Evolutionary conservation across 2,888 invertebrate genomes (phyloP).

Genomic region (Andrena flavipes): DNA sequence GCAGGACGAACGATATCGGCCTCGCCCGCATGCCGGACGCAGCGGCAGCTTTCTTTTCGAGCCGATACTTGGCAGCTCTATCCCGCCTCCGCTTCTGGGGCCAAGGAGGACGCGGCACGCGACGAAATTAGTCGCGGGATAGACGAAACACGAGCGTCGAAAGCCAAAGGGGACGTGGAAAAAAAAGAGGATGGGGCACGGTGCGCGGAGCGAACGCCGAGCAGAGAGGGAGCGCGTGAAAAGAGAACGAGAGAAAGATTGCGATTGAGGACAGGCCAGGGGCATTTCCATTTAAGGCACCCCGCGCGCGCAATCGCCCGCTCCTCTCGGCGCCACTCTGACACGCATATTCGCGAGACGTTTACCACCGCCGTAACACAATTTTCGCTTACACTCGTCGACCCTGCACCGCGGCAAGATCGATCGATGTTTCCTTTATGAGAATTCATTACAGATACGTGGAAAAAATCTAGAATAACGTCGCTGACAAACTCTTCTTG

Average conservation of each 20-base stretch:
- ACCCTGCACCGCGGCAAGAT: background rate
- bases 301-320: constrained; percentile 45
- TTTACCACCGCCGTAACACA: constrained; percentile 24
- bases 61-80: background rate
- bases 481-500: too few relatives aligned
- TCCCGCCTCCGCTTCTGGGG: background rate
- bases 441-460: background rate
- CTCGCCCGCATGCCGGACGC: too few relatives aligned
- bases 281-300: constrained; percentile 71
- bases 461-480: background rate
- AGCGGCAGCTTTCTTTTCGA: background rate
- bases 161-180: background rate
- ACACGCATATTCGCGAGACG: constrained; percentile 48
- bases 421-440: background rate
- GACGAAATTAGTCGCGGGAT: constrained; percentile 13
- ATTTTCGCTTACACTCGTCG: background rate
- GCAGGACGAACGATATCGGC: too few relatives aligned
- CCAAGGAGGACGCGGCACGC: constrained; percentile 10
- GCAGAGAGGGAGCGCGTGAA: background rate
- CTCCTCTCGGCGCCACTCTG: constrained; percentile 53
- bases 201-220: background rate
- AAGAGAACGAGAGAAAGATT: constrained; percentile 41
- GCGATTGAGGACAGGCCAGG: constrained; percentile 65
- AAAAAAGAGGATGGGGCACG: too few relatives aligned
- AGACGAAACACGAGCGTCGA: background rate